Evolutionary conservation across 2,888 invertebrate genomes (phyloP).

Genomic region (Macaria notata): DNA sequence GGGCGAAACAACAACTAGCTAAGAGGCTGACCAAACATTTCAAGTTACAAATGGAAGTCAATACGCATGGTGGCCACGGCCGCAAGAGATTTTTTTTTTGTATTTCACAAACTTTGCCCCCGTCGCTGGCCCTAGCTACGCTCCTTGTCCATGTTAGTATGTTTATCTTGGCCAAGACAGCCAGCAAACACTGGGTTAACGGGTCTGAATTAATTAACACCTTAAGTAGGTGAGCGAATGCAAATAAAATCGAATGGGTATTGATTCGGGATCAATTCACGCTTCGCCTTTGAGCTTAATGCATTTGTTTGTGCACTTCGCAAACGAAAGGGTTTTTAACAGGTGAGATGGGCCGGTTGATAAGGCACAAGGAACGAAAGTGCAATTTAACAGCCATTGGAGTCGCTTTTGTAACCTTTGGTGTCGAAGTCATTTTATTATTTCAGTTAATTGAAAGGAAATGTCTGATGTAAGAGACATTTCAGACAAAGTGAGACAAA

Average conservation of each 20-base stretch:
- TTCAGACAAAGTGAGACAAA: background rate
- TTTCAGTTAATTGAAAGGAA: no score
- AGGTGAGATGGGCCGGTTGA: slow-evolving; percentile 13
- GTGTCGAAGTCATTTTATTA: background rate
- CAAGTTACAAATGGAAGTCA: no score
- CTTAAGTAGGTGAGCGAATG: slow-evolving; percentile 35
- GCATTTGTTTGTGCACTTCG: slow-evolving; percentile 15
- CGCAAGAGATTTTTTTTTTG: no score
- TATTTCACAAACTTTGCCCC: background rate
- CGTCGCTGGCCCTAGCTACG: background rate
- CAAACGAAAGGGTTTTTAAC: slow-evolving; percentile 19
- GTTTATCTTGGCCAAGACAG: slow-evolving; percentile 19
- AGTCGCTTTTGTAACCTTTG: background rate
- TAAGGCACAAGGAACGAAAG: slow-evolving; percentile 9
- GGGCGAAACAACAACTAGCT: no score
- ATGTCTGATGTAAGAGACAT: no score
- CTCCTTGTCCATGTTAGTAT: slow-evolving; percentile 10
- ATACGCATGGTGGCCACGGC: no score
- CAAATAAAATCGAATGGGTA: slow-evolving; percentile 34
- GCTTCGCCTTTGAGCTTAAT: slow-evolving; percentile 26
- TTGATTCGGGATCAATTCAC: slow-evolving; percentile 34
- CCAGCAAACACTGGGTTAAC: slow-evolving; percentile 35
- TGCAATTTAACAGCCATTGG: slow-evolving; percentile 5
- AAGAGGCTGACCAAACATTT: no score
- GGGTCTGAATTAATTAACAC: slow-evolving; percentile 39